Evolutionary conservation across 2,888 invertebrate species (phyloP), one percentile per base, ranked within the genome.

Genomic region (Amiota mariae): DNA sequence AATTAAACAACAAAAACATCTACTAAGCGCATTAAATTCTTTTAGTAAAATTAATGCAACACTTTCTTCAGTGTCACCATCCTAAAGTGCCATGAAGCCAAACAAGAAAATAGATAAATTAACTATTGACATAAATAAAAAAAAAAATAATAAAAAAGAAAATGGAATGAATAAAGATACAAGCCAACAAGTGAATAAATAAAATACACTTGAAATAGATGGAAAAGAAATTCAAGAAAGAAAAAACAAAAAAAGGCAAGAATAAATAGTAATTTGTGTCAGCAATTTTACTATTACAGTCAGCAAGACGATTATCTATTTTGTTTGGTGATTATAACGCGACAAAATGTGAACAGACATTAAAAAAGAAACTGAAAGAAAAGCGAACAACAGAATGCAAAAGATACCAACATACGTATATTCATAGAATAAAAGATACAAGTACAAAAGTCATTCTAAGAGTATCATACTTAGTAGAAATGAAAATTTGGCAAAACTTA

Each of bases 261-360:
- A 59, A 59, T 46, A 59, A 59, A 72, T 51, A 49, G 64, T 15
- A 54, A 72, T 64, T 72, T 72, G 64, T 72, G 64, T 72, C 72
- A 63, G 64, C 66, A 46, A 59, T 71, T 71, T 20, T 56, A 9
- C n/a, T 70, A 54, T 56, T 61, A n/a, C 49, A 36, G 36, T 9
- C 71, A 66, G 66, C 51, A 68, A 49, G 51, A 13, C 36, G 67
- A 68, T 68, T 68, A 68, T 68, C 54, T 64, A 51, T 63, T 72
- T 63, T 15, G 36, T 20, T 36, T 24, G 64, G 63, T 12, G 63
- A 63, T 64, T 63, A 72, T 46, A 72, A 54, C 15, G 13, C 18
- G 24, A n/a, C 36, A 56, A 56, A 51, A 36, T 36, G 36, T 36
- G 24, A 36, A 63, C n/a, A 63, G 36, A 9, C 2, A 61, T 36